phyloP scores from a whole-genome alignment of 2,888 invertebrate species.

The Agrotis exclamationis region DNA sequence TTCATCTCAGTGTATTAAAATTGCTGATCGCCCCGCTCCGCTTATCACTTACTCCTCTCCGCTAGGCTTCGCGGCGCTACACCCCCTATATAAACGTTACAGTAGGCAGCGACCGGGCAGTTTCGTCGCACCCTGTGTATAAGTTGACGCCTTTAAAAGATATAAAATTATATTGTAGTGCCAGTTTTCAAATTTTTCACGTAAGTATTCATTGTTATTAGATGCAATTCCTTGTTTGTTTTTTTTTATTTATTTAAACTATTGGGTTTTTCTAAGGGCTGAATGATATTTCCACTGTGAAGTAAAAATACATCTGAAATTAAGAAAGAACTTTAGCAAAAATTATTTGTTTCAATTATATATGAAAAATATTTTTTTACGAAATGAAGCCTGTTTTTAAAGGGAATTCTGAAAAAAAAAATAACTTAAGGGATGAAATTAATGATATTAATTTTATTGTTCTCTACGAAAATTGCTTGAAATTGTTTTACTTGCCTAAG shows the following conservation, averaged over 20 bases:
- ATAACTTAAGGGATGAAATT: no score
- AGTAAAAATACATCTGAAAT: no score
- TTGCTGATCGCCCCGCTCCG: slow-evolving; percentile 41
- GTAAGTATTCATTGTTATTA: slow-evolving; percentile 31
- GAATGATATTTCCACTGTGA: no score
- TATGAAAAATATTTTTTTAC: no score
- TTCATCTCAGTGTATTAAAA: not conserved
- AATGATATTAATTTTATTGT: no score
- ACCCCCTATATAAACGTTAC: slow-evolving; percentile 82
- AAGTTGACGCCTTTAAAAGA: slow-evolving; percentile 39
- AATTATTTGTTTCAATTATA: no score
- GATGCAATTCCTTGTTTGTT: not conserved
- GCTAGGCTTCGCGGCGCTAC: slow-evolving; percentile 53
- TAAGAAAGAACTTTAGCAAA: no score
- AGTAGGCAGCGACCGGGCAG: slow-evolving; percentile 72
- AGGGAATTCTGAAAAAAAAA: no score
- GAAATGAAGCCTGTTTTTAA: no score
- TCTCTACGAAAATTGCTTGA: no score
- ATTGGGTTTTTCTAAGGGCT: not conserved
- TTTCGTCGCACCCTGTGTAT: slow-evolving; percentile 72
- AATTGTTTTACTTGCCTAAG: no score
- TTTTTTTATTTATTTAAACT: not conserved
- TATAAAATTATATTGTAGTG: slow-evolving; percentile 18
- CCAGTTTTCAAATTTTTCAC: slow-evolving; percentile 21
- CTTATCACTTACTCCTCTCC: slow-evolving; percentile 27